Conservation (phyloP, 2,888 invertebrate genomes). For the Pocota personata region DNA sequence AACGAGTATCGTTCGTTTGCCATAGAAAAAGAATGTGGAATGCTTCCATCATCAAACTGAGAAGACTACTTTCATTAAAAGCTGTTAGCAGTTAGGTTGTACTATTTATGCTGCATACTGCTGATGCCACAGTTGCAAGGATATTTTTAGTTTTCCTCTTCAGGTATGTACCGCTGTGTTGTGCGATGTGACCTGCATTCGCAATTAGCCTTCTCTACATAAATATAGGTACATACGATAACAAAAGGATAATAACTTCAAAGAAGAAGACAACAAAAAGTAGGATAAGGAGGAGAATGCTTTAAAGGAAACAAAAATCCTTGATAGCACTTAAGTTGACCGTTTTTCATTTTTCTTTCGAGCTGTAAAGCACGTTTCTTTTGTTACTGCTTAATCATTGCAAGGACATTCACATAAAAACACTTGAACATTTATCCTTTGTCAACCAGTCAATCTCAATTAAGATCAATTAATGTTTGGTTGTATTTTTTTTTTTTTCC, state of each 20-base stretch:
- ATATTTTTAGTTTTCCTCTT: conserved; percentile 61
- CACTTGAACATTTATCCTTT: conserved; percentile 11
- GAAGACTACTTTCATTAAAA: conserved; percentile 66
- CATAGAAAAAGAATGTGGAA: conserved; percentile 24
- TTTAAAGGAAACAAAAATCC: conserved; percentile 42
- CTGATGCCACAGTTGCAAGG: conserved; percentile 51
- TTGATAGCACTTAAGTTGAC: conserved; percentile 55
- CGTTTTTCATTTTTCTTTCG: conserved; percentile 17
- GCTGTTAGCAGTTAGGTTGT: conserved; percentile 60
- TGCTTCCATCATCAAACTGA: conserved; percentile 30
- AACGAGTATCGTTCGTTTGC: conserved; percentile 38
- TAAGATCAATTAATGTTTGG: conserved; percentile 31
- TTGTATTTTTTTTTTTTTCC: not conserved
- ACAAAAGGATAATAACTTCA: conserved; percentile 64
- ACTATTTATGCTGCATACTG: conserved; percentile 22
- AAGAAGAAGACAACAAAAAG: conserved; percentile 30
- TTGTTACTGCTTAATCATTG: not conserved
- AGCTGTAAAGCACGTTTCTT: not conserved
- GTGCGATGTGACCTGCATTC: conserved; percentile 61
- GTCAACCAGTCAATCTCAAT: conserved; percentile 21
- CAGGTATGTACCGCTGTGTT: conserved; percentile 3
- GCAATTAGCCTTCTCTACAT: conserved; percentile 52
- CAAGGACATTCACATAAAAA: conserved; percentile 39
- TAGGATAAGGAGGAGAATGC: conserved; percentile 1
- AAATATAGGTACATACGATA: conserved; percentile 46